Percentiles rank a stretch among this genome's conserved stretches.
Conservation (phyloP, 2,797 vertebrate species). For the Cyprinella venusta region DNA sequence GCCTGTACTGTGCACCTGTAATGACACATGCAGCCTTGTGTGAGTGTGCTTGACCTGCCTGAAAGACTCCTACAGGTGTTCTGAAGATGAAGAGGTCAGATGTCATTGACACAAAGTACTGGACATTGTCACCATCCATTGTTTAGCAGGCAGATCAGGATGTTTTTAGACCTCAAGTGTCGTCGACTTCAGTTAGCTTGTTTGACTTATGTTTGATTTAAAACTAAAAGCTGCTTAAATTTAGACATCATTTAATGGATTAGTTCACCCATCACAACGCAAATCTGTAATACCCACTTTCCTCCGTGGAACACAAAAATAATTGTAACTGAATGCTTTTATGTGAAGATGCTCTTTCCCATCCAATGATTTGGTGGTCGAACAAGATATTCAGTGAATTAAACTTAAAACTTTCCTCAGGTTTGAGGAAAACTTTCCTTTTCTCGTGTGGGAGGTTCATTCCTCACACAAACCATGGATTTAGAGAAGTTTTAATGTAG, state of each 20-base stretch:
- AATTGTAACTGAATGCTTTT: background rate
- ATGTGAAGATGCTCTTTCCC: background rate
- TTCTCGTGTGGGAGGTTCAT: too few relatives aligned
- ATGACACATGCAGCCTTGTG: slow-evolving; percentile 34
- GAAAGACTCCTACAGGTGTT: slow-evolving; percentile 65
- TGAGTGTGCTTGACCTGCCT: slow-evolving; percentile 21
- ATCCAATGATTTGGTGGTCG: background rate
- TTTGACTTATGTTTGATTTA: background rate
- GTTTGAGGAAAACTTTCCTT: too few relatives aligned
- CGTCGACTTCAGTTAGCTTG: background rate
- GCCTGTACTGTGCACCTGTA: slow-evolving; percentile 29
- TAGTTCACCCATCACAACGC: too few relatives aligned
- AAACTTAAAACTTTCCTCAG: background rate
- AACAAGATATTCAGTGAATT: background rate
- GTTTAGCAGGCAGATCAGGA: slow-evolving; percentile 31
- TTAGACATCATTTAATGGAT: background rate
- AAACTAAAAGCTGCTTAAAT: background rate
- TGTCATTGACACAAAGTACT: slow-evolving; percentile 71
- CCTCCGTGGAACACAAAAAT: background rate
- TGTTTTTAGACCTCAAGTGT: slow-evolving; percentile 8
- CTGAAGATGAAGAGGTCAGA: slow-evolving; percentile 59
- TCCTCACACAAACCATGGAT: background rate
- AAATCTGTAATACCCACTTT: background rate
- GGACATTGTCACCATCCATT: slow-evolving; percentile 51
- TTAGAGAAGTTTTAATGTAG: background rate